Conservation (phyloP, 2,113 vertebrate species). For the Erythrocercus mccallii region DNA sequence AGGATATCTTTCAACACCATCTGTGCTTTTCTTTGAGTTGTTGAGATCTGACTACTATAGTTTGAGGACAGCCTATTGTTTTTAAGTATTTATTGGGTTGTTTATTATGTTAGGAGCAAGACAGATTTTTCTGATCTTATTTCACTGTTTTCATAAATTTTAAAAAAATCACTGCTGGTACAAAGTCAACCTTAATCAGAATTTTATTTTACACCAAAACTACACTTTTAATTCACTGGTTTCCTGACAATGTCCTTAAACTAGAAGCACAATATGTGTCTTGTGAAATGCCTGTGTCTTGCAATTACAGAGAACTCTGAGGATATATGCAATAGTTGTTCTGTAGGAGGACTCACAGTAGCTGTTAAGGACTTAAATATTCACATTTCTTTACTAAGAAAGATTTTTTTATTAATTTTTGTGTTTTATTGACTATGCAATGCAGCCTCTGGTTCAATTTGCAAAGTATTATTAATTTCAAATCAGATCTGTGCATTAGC, state of each 20-base stretch:
- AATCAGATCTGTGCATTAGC: background rate
- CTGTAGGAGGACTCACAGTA: background rate
- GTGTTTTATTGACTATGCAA: background rate
- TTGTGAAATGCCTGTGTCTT: background rate
- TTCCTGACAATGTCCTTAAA: background rate
- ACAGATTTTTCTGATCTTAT: background rate
- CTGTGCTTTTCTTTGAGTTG: background rate
- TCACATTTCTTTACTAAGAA: background rate
- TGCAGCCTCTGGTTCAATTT: background rate
- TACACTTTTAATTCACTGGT: background rate
- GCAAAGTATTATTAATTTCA: background rate
- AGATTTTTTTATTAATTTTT: background rate
- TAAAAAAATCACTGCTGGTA: background rate
- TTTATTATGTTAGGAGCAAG: background rate
- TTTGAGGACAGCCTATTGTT: background rate
- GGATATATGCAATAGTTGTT: background rate
- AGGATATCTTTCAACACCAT: background rate
- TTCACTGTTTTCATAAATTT: background rate
- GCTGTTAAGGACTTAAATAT: background rate
- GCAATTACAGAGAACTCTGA: background rate
- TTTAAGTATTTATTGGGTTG: background rate
- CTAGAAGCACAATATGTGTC: background rate
- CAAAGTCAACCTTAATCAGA: background rate
- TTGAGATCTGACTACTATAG: background rate
- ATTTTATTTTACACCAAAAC: background rate